A percentile compares a stretch with the other conserved stretches of the same genome.
phyloP scores from a whole-genome alignment of 2,888 invertebrate genomes.

The Diabrotica balteata region DNA sequence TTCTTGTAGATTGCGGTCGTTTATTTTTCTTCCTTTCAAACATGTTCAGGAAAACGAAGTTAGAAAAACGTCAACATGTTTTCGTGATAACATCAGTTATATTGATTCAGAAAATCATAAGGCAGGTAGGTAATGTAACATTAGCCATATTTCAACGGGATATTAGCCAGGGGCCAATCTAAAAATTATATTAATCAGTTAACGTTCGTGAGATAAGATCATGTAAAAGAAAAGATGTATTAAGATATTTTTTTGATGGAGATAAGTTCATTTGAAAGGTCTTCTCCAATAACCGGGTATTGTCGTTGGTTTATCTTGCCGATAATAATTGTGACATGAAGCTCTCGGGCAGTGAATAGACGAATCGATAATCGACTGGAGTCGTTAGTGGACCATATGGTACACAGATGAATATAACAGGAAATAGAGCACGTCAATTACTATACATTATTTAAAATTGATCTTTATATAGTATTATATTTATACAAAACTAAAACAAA shows the following conservation, averaged over 20 bases:
- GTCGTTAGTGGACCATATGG: slow-evolving; percentile 3
- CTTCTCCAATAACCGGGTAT: slow-evolving; percentile 24
- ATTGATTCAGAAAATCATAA: slow-evolving; percentile 35
- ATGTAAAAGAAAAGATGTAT: slow-evolving; percentile 30
- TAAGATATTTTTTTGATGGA: slow-evolving; percentile 22
- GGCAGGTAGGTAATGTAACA: slow-evolving; percentile 34
- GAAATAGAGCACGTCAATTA: background rate
- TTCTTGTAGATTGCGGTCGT: slow-evolving; percentile 17
- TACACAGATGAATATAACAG: background rate
- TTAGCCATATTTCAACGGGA: slow-evolving; percentile 34
- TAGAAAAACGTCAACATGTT: slow-evolving; percentile 32
- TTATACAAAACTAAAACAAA: too few species aligned
- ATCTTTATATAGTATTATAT: too few species aligned
- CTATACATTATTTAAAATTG: too few species aligned
- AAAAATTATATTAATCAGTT: slow-evolving; percentile 36
- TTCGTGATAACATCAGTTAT: slow-evolving; percentile 33
- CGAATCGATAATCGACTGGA: background rate
- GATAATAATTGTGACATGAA: slow-evolving; percentile 21
- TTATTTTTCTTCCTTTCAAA: slow-evolving; percentile 17
- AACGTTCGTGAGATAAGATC: slow-evolving; percentile 36
- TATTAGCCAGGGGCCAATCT: slow-evolving; percentile 37
- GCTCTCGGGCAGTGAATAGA: slow-evolving; percentile 1
- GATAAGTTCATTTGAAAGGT: slow-evolving; percentile 29
- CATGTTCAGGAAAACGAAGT: slow-evolving; percentile 30
- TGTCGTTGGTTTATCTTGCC: slow-evolving; percentile 18